Conservation (phyloP, 1,140 invertebrate genomes). For the Leptopilina boulardi region DNA sequence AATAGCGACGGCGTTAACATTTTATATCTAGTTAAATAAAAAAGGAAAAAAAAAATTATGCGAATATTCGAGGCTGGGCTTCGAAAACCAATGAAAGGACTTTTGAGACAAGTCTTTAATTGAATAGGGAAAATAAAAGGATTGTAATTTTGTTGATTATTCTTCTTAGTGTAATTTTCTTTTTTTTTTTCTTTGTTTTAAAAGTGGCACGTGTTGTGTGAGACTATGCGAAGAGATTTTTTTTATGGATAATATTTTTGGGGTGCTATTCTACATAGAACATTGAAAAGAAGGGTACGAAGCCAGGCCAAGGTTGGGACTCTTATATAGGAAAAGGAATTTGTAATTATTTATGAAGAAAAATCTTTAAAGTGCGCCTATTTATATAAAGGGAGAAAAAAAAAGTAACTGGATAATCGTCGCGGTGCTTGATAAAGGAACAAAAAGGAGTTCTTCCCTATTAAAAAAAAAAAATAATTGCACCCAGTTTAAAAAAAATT, state of each 20-base stretch:
- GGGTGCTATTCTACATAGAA: conserved; percentile 38
- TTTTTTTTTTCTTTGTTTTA: neutral
- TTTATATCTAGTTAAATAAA: conserved; percentile 49
- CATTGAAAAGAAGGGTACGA: neutral
- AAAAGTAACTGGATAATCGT: neutral
- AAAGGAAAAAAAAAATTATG: conserved; percentile 44
- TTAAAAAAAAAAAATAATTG: conserved; percentile 26
- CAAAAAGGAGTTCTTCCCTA: conserved; percentile 27
- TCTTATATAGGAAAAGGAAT: conserved; percentile 45
- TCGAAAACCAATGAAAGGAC: conserved; percentile 49
- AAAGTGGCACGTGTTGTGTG: neutral
- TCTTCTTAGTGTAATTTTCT: conserved; percentile 57
- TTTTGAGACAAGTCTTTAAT: conserved; percentile 19
- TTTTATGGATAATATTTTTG: conserved; percentile 38
- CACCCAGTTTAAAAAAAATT: neutral
- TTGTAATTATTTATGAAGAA: conserved; percentile 66
- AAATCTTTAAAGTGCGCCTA: conserved; percentile 47
- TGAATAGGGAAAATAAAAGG: conserved; percentile 41
- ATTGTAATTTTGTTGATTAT: conserved; percentile 63
- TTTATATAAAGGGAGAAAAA: neutral
- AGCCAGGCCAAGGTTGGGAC: neutral
- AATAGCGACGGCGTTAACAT: too few species aligned
- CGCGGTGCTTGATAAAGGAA: neutral
- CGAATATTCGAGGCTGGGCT: conserved; percentile 67
- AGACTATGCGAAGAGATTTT: neutral